Evolutionary conservation across 2,113 vertebrate species (phyloP), one percentile per base, ranked within the genome.

Genomic region (Zeus faber): DNA sequence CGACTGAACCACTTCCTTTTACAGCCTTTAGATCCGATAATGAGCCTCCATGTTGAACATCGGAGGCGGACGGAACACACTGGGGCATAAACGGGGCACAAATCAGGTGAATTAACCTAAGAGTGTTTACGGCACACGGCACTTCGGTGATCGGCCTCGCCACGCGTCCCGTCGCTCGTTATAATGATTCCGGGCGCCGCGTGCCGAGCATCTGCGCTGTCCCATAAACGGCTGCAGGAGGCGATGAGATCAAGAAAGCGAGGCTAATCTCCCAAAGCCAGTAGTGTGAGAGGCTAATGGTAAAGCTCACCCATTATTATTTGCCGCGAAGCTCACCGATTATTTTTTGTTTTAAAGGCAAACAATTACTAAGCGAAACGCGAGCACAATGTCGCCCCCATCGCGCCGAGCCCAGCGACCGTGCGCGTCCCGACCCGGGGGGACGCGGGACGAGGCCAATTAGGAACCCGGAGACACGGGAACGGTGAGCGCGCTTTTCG

Each of bases 31-130:
- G 9, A 10, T 3, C 6, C 31, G 6, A 10, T 35, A 35, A 35
- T 3, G 31, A 35, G 6, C 31, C 10, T 5, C 13, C 8, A 10
- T 13, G 7, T 13, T 2, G 13, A 33, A 33, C 13, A 33, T 10
- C 26, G 26, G 26, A 29, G n/a, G 31, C 13, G 17, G 40, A 5
- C 16, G 37, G 2, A 40, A 40, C 17, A 41, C 39, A 41, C 16
- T 6, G 16, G 39, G 39, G 2, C 60, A 24, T 43, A 16, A 46
- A 37, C 63, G 75, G 17, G 72, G 67, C 67, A 69, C 74, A 81
- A 85, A 85, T 85, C 83, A 81, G 82, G 80, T 87, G 80, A 81
- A 81, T 79, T 56, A 67, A 67, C 78, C 82, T 71, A 78, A 29
- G 49, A 82, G 59, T 62, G 67, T 79, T 81, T 79, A 82, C 82